Evolutionary conservation across 2,888 invertebrate genomes (phyloP).

Genomic region (Drosophila macrothrix): DNA sequence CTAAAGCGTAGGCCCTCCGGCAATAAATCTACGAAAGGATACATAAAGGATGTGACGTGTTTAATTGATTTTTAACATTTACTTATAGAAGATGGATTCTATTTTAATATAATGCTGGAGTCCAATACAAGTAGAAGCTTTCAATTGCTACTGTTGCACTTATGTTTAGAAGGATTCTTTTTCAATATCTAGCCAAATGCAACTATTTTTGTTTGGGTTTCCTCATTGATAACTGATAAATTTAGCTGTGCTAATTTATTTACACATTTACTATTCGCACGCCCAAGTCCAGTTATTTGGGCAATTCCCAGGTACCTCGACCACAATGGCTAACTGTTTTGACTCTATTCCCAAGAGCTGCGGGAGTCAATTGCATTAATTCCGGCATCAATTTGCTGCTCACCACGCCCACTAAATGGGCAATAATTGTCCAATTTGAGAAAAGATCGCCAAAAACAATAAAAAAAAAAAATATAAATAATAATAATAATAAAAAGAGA

Average conservation of each 20-base stretch:
- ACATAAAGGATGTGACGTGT: not conserved
- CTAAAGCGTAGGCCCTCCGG: constrained; percentile 54
- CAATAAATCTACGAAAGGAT: constrained; percentile 43
- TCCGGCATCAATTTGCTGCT: not conserved
- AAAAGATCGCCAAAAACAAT: constrained; percentile 20
- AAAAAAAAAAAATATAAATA: too few relatives aligned
- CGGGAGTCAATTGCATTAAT: constrained; percentile 14
- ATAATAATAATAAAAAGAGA: constrained; percentile 3
- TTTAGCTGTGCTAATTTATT: not conserved
- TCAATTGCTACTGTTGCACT: too few relatives aligned
- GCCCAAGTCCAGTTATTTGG: not conserved
- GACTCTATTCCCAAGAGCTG: constrained; percentile 40
- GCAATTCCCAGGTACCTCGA: not conserved
- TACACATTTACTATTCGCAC: not conserved
- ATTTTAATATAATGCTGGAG: not conserved
- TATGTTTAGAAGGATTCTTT: not conserved
- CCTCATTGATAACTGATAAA: too few relatives aligned
- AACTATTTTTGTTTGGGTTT: not conserved
- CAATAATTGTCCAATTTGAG: constrained; percentile 44
- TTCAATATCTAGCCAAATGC: not conserved
- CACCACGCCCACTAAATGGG: constrained; percentile 22
- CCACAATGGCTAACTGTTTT: constrained; percentile 38
- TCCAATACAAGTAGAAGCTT: not conserved
- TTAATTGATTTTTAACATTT: not conserved
- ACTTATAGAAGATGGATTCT: not conserved